Base-by-base conservation (phyloP, 1,140 invertebrate species). In the Heliconius congener region DNA sequence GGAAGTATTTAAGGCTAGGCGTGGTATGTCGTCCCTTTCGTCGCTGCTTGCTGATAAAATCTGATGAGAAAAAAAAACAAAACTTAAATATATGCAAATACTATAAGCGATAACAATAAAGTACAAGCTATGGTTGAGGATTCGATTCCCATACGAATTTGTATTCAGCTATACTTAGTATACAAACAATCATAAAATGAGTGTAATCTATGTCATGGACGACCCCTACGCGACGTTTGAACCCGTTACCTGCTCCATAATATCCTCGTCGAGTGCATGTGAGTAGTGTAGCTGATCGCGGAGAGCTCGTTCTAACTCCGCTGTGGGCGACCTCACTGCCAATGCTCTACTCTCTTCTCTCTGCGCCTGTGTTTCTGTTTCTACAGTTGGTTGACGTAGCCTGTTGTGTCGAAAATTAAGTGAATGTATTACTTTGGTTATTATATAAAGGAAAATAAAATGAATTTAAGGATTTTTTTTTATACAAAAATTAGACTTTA, bases 1-100 rank as follows among this genome's bases (percentile, higher is more conserved):
- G 19, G 93, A 94, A 4, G 87, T 88, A 71, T 93, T 87, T 16
- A 94, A 80, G 27, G 89, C 91, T 0, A 94, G 84, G 8, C 90
- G 82, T 3, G 93, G 93, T 30, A 94, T 87, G 42, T 93, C 91
- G 77, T 94, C 93, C 3, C 82, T 85, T 27, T 92, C 91, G 66
- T 94, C 93, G 76, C 93, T 94, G 81, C 91, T 93, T 11, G 86
- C 91, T 9, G 93, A 94, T 42, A 94, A 79, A 72, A 94, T 93
- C 93, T 93, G 82, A 46, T 82, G 85, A 34, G 71, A 71, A 73
- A 42, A 42, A 46, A 46, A 46, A 46, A 46, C 13, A 46, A 46
- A 46, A 46, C 42, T 46, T 4, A 46, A 1, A 46, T 46, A 46
- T 46, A 46, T 16, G 4, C 2, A 16, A 34, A 6, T 37, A 37